A percentile compares a stretch with the other conserved stretches of the same genome.
phyloP scores from a whole-genome alignment of 53 echinoderm and acorn worm genomes.

The Glandiceps talaboti region DNA sequence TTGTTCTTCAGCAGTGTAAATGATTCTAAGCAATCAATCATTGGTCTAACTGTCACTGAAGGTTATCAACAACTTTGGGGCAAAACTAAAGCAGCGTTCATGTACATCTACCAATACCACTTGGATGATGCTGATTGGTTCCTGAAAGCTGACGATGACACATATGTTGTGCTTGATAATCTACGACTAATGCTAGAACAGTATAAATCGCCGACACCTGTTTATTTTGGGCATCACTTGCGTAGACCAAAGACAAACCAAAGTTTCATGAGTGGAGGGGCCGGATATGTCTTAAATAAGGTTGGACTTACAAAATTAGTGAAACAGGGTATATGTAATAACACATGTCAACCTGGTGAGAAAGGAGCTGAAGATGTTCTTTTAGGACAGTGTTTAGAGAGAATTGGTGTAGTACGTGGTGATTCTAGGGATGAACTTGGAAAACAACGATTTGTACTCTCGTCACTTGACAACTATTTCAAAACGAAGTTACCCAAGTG shows the following conservation, averaged over 20 bases:
- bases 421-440: constrained; percentile 47
- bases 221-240: constrained; percentile 83
- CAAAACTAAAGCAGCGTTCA: constrained; percentile 62
- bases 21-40: too few species aligned
- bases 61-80: constrained; percentile 67
- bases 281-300: constrained; percentile 67
- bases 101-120: constrained; percentile 58
- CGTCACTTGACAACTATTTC: too few species aligned
- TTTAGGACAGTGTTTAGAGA: constrained; percentile 65
- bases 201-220: constrained; percentile 30
- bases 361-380: constrained; percentile 86
- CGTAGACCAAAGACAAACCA: constrained; percentile 72
- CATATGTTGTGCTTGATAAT: constrained; percentile 68
- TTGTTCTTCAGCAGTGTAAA: constrained; percentile 65
- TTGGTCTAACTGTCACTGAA: constrained; percentile 46
- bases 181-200: constrained; percentile 52
- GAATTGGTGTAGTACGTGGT: constrained; percentile 59
- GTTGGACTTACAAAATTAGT: constrained; percentile 34
- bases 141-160: too few species aligned
- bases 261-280: constrained; percentile 95
- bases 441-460: constrained; percentile 66
- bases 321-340: constrained; percentile 7
- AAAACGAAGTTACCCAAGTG: too few species aligned
- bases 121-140: constrained; percentile 83
- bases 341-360: too few species aligned